Conservation (phyloP, 2,113 vertebrate species). For the Malurus melanocephalus region DNA sequence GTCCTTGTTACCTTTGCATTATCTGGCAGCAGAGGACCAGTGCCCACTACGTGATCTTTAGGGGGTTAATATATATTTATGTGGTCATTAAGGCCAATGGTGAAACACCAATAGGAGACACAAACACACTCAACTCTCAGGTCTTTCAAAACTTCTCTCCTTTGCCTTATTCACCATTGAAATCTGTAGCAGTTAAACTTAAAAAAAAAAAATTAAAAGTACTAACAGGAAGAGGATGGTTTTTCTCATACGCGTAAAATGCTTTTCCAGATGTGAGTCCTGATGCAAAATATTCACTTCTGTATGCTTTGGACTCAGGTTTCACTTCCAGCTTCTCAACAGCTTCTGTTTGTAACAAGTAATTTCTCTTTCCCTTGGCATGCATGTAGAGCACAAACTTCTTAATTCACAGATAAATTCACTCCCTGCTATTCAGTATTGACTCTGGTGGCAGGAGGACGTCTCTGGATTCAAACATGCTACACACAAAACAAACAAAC, state of each 20-base stretch:
- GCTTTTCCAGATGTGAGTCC: neutral
- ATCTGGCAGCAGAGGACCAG: neutral
- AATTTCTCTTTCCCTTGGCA: neutral
- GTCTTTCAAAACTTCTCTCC: neutral
- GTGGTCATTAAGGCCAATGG: neutral
- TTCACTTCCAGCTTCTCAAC: neutral
- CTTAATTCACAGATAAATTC: neutral
- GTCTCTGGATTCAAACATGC: neutral
- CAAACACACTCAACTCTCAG: neutral
- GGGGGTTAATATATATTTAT: neutral
- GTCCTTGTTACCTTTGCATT: neutral
- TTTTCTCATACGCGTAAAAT: neutral
- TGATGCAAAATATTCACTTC: neutral
- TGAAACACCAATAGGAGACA: neutral
- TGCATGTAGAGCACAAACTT: neutral
- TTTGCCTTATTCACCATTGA: neutral
- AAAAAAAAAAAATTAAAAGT: neutral
- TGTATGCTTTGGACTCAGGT: neutral
- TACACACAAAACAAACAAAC: neutral
- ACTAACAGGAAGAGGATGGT: neutral
- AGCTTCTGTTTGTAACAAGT: neutral
- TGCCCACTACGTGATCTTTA: neutral
- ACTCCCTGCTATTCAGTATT: neutral
- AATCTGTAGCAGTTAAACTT: neutral
- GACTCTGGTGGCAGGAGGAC: neutral